A percentile compares a stretch with the other conserved stretches of the same genome.
Evolutionary conservation across 2,888 invertebrate species (phyloP).

Genomic region (Aphidoletes aphidimyza): DNA sequence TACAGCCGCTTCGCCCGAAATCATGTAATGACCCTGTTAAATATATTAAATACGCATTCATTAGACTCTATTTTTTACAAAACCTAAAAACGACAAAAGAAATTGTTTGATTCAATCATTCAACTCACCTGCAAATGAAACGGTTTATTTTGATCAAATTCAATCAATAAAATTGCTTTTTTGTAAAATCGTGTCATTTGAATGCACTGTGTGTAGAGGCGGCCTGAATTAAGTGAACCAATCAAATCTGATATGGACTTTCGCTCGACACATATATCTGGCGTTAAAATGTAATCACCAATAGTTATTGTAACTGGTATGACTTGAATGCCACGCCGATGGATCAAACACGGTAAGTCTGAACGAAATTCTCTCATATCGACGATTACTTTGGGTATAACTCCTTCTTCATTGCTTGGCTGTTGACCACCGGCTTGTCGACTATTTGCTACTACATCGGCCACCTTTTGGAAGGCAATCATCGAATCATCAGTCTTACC

Average conservation of each 20-base stretch:
- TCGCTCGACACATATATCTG: constrained; percentile 95
- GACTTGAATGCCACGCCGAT: constrained; percentile 91
- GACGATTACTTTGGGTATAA: constrained; percentile 76
- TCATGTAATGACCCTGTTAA: constrained; percentile 79
- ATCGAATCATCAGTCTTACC: constrained; percentile 78
- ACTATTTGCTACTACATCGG: constrained; percentile 67
- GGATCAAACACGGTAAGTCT: constrained; percentile 92
- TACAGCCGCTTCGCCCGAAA: constrained; percentile 72
- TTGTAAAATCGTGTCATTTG: constrained; percentile 91
- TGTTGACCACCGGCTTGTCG: constrained; percentile 73
- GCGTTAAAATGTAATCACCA: constrained; percentile 97
- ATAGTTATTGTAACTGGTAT: constrained; percentile 89
- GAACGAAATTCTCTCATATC: constrained; percentile 98
- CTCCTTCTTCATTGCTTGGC: constrained; percentile 56
- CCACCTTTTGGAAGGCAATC: constrained; percentile 63
- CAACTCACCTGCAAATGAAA: constrained; percentile 82
- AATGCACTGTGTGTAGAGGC: constrained; percentile 93
- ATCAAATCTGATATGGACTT: constrained; percentile 97
- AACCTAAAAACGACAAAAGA: not conserved
- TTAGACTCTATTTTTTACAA: too few species aligned
- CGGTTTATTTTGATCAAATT: constrained; percentile 94
- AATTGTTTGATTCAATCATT: not conserved
- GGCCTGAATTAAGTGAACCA: constrained; percentile 87
- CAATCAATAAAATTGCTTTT: constrained; percentile 91
- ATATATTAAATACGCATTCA: too few species aligned